A percentile compares a stretch with the other conserved stretches of the same genome.
phyloP scores from a whole-genome alignment of 2,113 vertebrate genomes.

The Bettongia penicillata region DNA sequence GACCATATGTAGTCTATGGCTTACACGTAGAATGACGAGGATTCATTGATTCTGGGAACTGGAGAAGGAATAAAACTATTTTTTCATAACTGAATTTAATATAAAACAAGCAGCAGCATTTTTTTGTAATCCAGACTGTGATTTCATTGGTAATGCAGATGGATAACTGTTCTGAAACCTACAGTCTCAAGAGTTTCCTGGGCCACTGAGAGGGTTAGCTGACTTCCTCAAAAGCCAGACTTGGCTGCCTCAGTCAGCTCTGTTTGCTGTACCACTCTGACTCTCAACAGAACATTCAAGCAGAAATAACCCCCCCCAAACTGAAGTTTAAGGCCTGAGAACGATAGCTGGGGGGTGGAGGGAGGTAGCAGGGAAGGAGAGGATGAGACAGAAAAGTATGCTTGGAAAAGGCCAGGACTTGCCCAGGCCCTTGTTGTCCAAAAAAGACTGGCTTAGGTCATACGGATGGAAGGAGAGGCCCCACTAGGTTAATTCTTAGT shows the following conservation, averaged over 20 bases:
- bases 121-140: neutral
- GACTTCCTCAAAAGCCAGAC: neutral
- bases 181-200: neutral
- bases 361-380: neutral
- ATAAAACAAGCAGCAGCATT: slow-evolving; percentile 14
- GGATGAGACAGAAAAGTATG: neutral
- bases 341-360: slow-evolving; percentile 13
- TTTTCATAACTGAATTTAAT: slow-evolving; percentile 31
- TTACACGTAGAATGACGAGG: slow-evolving; percentile 41
- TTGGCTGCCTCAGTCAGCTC: neutral
- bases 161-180: neutral
- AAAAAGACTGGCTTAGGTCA: slow-evolving; percentile 28
- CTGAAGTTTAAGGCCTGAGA: slow-evolving; percentile 17
- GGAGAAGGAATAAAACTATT: slow-evolving; percentile 45
- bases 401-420: slow-evolving; percentile 5
- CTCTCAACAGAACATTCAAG: neutral
- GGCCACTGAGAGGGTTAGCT: neutral
- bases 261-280: neutral
- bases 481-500: neutral
- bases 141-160: neutral
- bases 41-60: slow-evolving; percentile 2
- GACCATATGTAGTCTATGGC: slow-evolving; percentile 21
- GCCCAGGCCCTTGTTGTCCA: neutral
- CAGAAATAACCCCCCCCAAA: slow-evolving; percentile 15
- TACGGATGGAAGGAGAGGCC: neutral